Evolutionary conservation across 2,888 invertebrate genomes (phyloP).

Genomic region (Campopleginae sp.): DNA sequence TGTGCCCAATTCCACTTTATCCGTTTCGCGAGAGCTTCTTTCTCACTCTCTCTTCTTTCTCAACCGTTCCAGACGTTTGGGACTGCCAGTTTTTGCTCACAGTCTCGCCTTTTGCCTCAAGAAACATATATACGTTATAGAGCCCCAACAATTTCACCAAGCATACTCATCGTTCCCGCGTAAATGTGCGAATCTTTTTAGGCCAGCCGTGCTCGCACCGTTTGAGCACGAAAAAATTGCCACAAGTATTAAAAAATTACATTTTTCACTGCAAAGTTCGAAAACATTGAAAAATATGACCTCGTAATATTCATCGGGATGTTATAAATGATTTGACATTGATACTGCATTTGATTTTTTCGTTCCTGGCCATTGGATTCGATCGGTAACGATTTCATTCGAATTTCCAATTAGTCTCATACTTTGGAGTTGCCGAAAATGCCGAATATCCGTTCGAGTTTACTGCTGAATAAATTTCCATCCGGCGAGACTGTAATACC

Average conservation of each 20-base stretch:
- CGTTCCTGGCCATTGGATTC: too few relatives aligned
- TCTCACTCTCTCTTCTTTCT: slow-evolving; percentile 50
- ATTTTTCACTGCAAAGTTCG: not conserved
- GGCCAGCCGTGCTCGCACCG: slow-evolving; percentile 1
- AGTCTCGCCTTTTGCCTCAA: slow-evolving; percentile 55
- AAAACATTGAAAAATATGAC: not conserved
- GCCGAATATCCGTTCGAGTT: too few relatives aligned
- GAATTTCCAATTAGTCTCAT: too few relatives aligned
- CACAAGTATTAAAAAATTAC: not conserved
- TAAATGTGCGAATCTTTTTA: slow-evolving; percentile 47
- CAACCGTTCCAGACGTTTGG: slow-evolving; percentile 56
- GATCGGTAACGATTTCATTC: too few relatives aligned
- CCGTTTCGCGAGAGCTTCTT: slow-evolving; percentile 69
- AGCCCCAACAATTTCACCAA: slow-evolving; percentile 35
- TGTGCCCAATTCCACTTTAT: slow-evolving; percentile 80
- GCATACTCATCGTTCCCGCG: slow-evolving; percentile 31
- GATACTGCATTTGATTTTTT: too few relatives aligned
- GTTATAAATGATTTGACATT: not conserved
- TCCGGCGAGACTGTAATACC: not conserved
- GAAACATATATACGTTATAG: slow-evolving; percentile 55
- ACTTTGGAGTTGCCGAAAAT: too few relatives aligned
- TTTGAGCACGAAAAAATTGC: slow-evolving; percentile 9
- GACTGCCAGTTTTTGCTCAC: slow-evolving; percentile 49
- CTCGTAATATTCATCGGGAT: not conserved
- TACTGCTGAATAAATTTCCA: too few relatives aligned